A percentile compares a stretch with the other conserved stretches of the same genome.
These are phyloP conservation scores for Lordiphosa andalusiaca DNA, from an alignment of 2,888 invertebrate genomes.

Conservation along the genomic window DNA sequence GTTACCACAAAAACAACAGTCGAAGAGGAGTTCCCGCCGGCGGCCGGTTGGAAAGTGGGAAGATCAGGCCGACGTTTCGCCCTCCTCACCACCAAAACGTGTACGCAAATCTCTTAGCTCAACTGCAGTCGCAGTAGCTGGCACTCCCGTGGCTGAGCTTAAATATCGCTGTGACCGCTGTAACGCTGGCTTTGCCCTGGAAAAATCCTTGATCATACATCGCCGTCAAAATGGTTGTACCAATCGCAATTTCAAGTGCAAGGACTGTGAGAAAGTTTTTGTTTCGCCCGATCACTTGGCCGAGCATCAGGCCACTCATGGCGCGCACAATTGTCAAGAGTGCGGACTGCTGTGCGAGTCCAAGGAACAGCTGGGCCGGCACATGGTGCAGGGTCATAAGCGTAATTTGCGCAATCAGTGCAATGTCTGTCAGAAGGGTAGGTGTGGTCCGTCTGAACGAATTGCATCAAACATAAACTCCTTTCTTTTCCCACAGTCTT, in stretches of 20 bases:
- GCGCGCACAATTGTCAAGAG: slow-evolving; percentile 65
- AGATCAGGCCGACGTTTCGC: not conserved
- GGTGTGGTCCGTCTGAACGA: slow-evolving; percentile 4
- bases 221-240: slow-evolving; percentile 80
- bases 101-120: slow-evolving; percentile 5
- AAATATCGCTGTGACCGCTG: slow-evolving; percentile 76
- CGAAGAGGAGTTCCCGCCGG: slow-evolving; percentile 33
- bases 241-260: slow-evolving; percentile 81
- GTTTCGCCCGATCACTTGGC: slow-evolving; percentile 82
- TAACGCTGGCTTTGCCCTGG: slow-evolving; percentile 76
- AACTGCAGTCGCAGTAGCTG: not conserved
- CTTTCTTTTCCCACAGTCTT: slow-evolving; percentile 67
- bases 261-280: slow-evolving; percentile 81
- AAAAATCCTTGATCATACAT: slow-evolving; percentile 76
- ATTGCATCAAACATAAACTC: not conserved
- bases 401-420: slow-evolving; percentile 82
- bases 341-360: slow-evolving; percentile 80
- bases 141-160: slow-evolving; percentile 15
- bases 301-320: slow-evolving; percentile 81
- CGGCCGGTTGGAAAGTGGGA: slow-evolving; percentile 29
- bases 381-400: slow-evolving; percentile 81
- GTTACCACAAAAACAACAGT: slow-evolving; percentile 1
- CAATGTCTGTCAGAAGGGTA: slow-evolving; percentile 76
- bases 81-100: not conserved
- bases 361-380: slow-evolving; percentile 80